Percentiles rank a stretch among this genome's conserved stretches.
Evolutionary conservation across 2,888 invertebrate species (phyloP).

Genomic region (Tuberolachnus salignus): DNA sequence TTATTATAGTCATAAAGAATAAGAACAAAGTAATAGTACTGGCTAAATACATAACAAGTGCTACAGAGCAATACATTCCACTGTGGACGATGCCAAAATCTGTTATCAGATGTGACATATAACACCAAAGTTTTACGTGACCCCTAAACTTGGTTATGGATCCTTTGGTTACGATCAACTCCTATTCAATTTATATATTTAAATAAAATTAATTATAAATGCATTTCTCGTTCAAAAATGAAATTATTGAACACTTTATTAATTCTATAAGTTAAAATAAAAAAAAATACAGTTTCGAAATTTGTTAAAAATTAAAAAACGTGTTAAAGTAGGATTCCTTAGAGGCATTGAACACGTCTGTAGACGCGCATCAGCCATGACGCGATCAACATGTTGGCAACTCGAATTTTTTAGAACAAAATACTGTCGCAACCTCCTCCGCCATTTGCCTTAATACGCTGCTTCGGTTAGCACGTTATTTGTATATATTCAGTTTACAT

Average conservation of each 20-base stretch:
- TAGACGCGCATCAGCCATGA: too few species aligned
- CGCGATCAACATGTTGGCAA: too few species aligned
- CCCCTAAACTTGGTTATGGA: slow-evolving; percentile 8
- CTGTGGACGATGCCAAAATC: slow-evolving; percentile 15
- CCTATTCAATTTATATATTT: background rate
- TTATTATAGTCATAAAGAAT: background rate
- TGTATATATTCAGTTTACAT: too few species aligned
- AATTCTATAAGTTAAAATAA: too few species aligned
- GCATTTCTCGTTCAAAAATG: background rate
- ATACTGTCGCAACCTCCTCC: too few species aligned
- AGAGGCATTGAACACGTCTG: too few species aligned
- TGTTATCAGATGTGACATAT: slow-evolving; percentile 32
- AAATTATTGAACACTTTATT: background rate
- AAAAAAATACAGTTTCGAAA: too few species aligned
- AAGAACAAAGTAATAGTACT: background rate
- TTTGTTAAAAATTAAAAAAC: too few species aligned
- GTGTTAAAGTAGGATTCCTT: too few species aligned
- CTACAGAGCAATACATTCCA: slow-evolving; percentile 8
- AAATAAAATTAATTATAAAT: background rate
- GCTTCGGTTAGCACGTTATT: too few species aligned
- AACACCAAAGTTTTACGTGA: slow-evolving; percentile 34
- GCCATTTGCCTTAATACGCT: too few species aligned
- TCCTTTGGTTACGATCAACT: slow-evolving; percentile 15
- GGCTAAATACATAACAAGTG: slow-evolving; percentile 14
- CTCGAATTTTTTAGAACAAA: too few species aligned